These are phyloP conservation scores for Oncorhynchus keta DNA, from an alignment of 2,113 vertebrate genomes.

Conservation along the genomic window DNA sequence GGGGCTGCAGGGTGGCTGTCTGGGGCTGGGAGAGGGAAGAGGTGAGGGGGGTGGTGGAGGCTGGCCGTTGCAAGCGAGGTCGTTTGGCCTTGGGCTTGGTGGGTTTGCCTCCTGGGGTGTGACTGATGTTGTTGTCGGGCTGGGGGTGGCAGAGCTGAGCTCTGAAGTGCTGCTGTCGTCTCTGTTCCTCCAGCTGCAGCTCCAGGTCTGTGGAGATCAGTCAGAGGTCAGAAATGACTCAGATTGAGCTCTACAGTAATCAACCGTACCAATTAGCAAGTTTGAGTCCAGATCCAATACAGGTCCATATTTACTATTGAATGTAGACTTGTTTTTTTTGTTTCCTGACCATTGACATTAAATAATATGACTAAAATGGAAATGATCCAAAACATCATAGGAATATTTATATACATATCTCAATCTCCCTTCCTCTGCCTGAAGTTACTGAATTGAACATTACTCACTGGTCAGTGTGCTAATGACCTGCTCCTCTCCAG, in stretches of 20 bases:
- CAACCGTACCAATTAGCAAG: not conserved
- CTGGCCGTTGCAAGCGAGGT: slow-evolving; percentile 88
- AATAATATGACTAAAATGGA: not conserved
- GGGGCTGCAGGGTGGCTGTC: slow-evolving; percentile 58
- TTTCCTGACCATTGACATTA: not conserved
- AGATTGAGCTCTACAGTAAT: not conserved
- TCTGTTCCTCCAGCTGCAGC: slow-evolving; percentile 91
- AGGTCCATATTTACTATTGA: not conserved
- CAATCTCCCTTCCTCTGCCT: not conserved
- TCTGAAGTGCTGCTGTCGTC: slow-evolving; percentile 80
- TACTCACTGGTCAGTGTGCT: slow-evolving; percentile 83
- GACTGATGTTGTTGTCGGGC: slow-evolving; percentile 77
- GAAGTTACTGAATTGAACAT: not conserved
- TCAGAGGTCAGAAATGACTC: not conserved
- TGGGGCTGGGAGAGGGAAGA: slow-evolving; percentile 75
- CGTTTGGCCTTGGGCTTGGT: slow-evolving; percentile 82
- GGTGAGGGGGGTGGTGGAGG: slow-evolving; percentile 85
- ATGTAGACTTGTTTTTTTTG: not conserved
- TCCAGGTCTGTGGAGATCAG: slow-evolving; percentile 79
- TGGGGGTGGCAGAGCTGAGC: slow-evolving; percentile 81
- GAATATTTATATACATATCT: not conserved
- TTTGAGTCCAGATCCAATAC: not conserved
- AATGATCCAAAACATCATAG: not conserved
- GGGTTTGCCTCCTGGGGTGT: slow-evolving; percentile 77
- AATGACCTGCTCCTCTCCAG: slow-evolving; percentile 87